phyloP scores from a whole-genome alignment of 2,888 invertebrate species.

The Diaperis boleti region DNA sequence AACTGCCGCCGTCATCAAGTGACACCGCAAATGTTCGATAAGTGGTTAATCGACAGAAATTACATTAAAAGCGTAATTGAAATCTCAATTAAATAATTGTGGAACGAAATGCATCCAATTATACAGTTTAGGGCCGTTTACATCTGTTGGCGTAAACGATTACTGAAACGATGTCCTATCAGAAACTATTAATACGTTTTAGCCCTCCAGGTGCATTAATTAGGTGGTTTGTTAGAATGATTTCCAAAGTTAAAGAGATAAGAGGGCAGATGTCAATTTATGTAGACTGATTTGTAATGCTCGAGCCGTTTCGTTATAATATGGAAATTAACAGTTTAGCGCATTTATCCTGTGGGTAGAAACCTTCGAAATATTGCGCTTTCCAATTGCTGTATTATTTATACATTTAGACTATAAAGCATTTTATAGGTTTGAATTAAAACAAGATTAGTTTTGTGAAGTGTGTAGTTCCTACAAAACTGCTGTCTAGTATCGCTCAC shows the following conservation, averaged over 20 bases:
- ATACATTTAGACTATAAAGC: too few species aligned
- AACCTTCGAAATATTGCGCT: too few species aligned
- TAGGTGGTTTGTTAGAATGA: slow-evolving; percentile 24
- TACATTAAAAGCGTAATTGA: slow-evolving; percentile 45
- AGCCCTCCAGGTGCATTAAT: slow-evolving; percentile 32
- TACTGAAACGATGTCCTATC: slow-evolving; percentile 21
- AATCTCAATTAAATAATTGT: slow-evolving; percentile 52
- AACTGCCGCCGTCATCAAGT: slow-evolving; percentile 32
- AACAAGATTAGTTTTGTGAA: not conserved
- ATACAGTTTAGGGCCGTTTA: slow-evolving; percentile 20
- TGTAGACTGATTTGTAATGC: slow-evolving; percentile 31
- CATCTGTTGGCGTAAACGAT: slow-evolving; percentile 29
- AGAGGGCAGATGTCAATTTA: slow-evolving; percentile 29
- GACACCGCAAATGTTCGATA: slow-evolving; percentile 32
- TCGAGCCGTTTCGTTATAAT: slow-evolving; percentile 21
- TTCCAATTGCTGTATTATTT: too few species aligned
- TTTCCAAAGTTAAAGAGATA: slow-evolving; percentile 22
- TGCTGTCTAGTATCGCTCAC: slow-evolving; percentile 4
- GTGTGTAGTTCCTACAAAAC: slow-evolving; percentile 5
- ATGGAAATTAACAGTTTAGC: slow-evolving; percentile 18
- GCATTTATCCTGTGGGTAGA: slow-evolving; percentile 25
- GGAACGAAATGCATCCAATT: slow-evolving; percentile 37
- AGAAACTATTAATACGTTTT: slow-evolving; percentile 27
- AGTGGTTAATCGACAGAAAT: slow-evolving; percentile 28
- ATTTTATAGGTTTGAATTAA: slow-evolving; percentile 20